Base-by-base conservation (phyloP, 2,888 invertebrate genomes). In the Siphonodentalium dalli region DNA sequence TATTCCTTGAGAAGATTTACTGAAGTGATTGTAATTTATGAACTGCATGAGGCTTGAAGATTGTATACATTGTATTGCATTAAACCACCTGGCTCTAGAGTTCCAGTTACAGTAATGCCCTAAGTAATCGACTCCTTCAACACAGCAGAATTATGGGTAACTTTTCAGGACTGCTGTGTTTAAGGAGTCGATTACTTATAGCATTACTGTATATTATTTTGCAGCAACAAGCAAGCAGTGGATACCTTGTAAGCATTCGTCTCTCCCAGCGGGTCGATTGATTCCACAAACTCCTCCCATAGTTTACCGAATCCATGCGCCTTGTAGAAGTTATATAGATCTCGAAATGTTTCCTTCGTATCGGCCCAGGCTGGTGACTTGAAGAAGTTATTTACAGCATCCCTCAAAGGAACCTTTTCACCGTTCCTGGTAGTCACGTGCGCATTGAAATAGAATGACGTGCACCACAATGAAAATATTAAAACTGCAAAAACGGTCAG, bases 221-320 rank as follows among this genome's bases (percentile, higher is more conserved):
- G 9, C n/a, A 41, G 21, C 11, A 41, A 28, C 23, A 50, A 29
- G 9, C 18, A 29, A 38, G 43, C 21, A 18, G n/a, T 21, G 23
- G 48, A 60, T 55, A 79, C 80, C 68, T 68, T 71, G 37, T 71
- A 73, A 11, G 96, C 91, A 80, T 93, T 92, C 60, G 90, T 88
- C 79, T 95, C 94, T 0, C 95, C 96, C 68, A 90, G 88, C 0
- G 93, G 92, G 83, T 97, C 96, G 5, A 93, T 87, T 11, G 91
- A 85, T 59, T 92, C 90, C 7, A 92, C 87, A 21, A 95, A 85
- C 77, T 93, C 90, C 68, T 89, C 88, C 91, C 91, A 94, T 0
- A 92, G 88, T 71, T 90, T 91, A 74, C 87, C 87, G 90, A 90
- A 95, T 54, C 96, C 96, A 75, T 95, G 89, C 67, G 89, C 88